These are phyloP conservation scores for Mesembrinibis cayennensis DNA, from an alignment of 2,113 vertebrate genomes.

Conservation along the genomic window DNA sequence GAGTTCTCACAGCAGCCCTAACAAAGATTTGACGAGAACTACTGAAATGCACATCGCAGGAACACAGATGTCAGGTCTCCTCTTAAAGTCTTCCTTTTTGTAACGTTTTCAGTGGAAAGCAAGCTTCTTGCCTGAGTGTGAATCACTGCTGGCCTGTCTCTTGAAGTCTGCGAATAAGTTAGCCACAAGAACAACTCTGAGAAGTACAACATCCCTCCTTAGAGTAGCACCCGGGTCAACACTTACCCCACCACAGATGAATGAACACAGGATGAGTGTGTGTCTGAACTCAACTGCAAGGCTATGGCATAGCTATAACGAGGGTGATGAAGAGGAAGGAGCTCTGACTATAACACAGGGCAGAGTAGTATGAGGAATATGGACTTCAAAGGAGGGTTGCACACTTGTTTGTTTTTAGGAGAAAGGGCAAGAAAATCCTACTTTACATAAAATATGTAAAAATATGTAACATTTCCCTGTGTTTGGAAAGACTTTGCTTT, in stretches of 20 bases:
- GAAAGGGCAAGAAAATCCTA: neutral
- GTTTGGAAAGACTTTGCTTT: neutral
- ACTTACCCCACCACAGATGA: neutral
- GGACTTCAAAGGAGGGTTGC: neutral
- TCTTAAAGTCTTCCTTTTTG: neutral
- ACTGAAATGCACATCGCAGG: neutral
- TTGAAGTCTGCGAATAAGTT: neutral
- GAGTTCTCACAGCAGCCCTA: neutral
- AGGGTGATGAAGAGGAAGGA: neutral
- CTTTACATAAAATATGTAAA: constrained; percentile 17
- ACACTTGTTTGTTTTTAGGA: neutral
- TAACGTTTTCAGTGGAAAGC: neutral
- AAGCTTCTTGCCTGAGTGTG: neutral
- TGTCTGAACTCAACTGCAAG: neutral
- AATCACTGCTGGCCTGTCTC: neutral
- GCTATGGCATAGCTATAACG: neutral
- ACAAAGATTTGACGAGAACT: neutral
- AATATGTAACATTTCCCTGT: neutral
- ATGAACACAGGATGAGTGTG: neutral
- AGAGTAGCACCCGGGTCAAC: neutral
- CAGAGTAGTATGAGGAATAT: neutral
- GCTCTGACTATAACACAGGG: neutral
- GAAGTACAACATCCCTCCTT: neutral
- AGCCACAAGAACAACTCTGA: neutral
- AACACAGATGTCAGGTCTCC: neutral